phyloP scores from a whole-genome alignment of 2,113 vertebrate species.

The Neofelis nebulosa region DNA sequence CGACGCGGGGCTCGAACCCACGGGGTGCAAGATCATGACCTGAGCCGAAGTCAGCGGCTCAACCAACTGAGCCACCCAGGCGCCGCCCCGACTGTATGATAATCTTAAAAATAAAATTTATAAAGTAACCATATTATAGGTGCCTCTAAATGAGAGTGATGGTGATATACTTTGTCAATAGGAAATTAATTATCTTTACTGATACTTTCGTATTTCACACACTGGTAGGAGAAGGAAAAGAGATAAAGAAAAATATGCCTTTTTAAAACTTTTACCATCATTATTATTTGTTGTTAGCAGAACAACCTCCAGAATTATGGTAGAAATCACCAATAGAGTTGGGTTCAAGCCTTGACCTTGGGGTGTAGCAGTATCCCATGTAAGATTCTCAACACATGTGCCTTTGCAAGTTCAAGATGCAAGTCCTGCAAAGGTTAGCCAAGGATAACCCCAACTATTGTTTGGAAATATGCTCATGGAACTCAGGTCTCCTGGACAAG shows the following conservation, averaged over 20 bases:
- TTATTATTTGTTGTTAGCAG: background rate
- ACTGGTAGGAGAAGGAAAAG: background rate
- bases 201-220: background rate
- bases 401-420: background rate
- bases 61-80: too few relatives aligned
- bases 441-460: background rate
- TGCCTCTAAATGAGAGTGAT: background rate
- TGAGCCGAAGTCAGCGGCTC: too few relatives aligned
- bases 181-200: background rate
- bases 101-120: background rate
- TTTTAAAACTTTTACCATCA: background rate
- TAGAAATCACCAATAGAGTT: background rate
- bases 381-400: background rate
- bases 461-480: background rate
- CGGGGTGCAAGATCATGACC: too few relatives aligned
- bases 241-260: background rate
- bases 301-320: background rate
- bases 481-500: background rate
- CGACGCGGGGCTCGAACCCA: too few relatives aligned
- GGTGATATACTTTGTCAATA: background rate
- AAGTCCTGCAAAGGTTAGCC: background rate
- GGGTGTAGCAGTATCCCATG: background rate
- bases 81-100: too few relatives aligned
- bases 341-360: background rate
- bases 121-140: background rate